Percentiles rank a stretch among this genome's conserved stretches.
Evolutionary conservation across 2,113 vertebrate species (phyloP).

Genomic region (Taurulus bubalis): DNA sequence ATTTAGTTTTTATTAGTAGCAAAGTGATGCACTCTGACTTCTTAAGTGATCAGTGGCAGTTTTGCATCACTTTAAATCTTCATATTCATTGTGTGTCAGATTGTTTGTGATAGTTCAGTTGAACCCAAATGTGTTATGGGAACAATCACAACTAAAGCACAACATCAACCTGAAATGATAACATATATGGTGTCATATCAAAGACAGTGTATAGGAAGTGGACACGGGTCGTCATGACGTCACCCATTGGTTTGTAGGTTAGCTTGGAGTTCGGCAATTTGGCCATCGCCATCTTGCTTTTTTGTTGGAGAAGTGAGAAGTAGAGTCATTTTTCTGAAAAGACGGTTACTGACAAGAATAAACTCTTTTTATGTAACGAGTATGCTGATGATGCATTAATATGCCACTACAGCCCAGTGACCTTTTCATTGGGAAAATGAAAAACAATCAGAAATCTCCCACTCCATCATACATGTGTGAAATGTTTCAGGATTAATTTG

Average conservation of each 20-base stretch:
- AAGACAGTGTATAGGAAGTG: neutral
- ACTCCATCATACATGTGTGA: neutral
- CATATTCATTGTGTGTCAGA: neutral
- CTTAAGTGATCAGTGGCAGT: neutral
- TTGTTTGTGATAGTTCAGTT: neutral
- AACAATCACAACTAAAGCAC: neutral
- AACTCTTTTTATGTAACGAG: neutral
- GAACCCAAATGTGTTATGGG: neutral
- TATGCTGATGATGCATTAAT: conserved; percentile 6
- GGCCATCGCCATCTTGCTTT: too few species aligned
- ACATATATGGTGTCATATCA: neutral
- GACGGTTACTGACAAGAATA: neutral
- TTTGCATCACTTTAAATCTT: neutral
- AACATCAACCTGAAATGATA: neutral
- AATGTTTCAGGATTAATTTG: neutral
- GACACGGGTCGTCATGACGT: too few species aligned
- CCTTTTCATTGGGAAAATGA: neutral
- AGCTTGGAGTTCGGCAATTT: too few species aligned
- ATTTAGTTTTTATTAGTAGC: neutral
- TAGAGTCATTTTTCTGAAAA: neutral
- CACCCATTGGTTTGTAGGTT: too few species aligned
- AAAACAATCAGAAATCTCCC: neutral
- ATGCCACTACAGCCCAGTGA: neutral
- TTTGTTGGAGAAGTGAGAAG: too few species aligned
- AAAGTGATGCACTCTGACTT: neutral